Conservation (phyloP, 2,113 vertebrate species). For the Platichthys stellatus region DNA sequence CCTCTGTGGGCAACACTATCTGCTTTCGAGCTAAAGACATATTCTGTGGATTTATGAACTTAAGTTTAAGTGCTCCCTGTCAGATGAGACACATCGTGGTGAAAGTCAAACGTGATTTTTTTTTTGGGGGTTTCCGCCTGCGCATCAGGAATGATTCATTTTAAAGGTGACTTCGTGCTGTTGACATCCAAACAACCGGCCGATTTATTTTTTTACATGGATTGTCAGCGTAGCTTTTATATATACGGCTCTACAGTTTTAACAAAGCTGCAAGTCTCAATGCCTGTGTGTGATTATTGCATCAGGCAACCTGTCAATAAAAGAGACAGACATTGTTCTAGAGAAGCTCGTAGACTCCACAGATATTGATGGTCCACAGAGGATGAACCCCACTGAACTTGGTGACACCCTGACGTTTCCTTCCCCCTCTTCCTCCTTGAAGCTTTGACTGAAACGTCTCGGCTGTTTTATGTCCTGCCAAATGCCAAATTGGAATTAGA, state of each 20-base stretch:
- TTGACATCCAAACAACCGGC: background rate
- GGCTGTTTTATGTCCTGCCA: background rate
- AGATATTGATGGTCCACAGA: no score
- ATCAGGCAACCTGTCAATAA: no score
- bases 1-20: constrained; percentile 23
- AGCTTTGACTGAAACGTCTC: background rate
- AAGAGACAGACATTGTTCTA: no score
- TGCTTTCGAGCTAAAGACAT: constrained; percentile 20
- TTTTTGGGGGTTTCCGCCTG: background rate
- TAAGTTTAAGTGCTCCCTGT: constrained; percentile 6
- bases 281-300: background rate
- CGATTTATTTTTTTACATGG: background rate
- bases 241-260: background rate
- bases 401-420: background rate
- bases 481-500: background rate
- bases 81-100: constrained; percentile 7
- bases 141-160: background rate
- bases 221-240: background rate
- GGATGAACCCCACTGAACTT: background rate
- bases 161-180: background rate
- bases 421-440: background rate
- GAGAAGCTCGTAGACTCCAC: no score
- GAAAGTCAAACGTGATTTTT: constrained; percentile 16
- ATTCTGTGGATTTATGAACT: constrained; percentile 17
- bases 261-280: background rate